Base-by-base conservation (phyloP, 37 sponge, comb jelly and placozoan species). In the Chondrosia reniformis region DNA sequence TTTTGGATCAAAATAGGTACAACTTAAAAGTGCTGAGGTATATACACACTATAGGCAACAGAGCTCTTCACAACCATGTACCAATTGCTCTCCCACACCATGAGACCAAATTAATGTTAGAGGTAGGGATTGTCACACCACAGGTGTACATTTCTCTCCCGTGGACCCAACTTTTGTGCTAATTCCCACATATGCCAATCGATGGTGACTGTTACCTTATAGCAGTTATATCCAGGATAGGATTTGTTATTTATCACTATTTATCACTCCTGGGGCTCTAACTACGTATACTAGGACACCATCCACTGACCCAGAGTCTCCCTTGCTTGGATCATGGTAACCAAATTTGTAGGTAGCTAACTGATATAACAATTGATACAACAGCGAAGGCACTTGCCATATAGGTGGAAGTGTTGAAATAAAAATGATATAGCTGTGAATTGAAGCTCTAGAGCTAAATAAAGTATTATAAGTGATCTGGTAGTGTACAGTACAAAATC, bases 61-160 rank as follows among this genome's bases (percentile, higher is more conserved):
- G 54, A 49, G 54, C 54, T 49, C 54, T 49, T 49, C 54, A 49
- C 54, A 49, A 49, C 54, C 54, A 49, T 49, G 54, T 49, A 49
- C 54, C 54, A 49, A 49, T 49, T 49, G 54, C 54, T 49, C 54
- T 49, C 54, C 54, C 54, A 49, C 54, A 49, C 54, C 54, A 49
- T 49, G 54, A 49, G 54, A 49, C 54, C 54, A 49, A 49, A 49
- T 49, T 49, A 49, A 49, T 49, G 54, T 49, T 49, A 49, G 54
- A 49, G 54, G 54, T 49, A 49, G 54, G 54, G 54, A 49, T 49
- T 49, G 54, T 49, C 54, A 49, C 54, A 49, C 54, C 54, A 49
- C 54, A 49, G 54, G 54, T 49, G 54, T 49, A 49, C 54, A 49
- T 49, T 49, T 49, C 54, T 17, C 54, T 49, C 54, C 54, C 54